Evolutionary conservation across 2,113 vertebrate genomes (phyloP).

Genomic region (Chrysemys picta): DNA sequence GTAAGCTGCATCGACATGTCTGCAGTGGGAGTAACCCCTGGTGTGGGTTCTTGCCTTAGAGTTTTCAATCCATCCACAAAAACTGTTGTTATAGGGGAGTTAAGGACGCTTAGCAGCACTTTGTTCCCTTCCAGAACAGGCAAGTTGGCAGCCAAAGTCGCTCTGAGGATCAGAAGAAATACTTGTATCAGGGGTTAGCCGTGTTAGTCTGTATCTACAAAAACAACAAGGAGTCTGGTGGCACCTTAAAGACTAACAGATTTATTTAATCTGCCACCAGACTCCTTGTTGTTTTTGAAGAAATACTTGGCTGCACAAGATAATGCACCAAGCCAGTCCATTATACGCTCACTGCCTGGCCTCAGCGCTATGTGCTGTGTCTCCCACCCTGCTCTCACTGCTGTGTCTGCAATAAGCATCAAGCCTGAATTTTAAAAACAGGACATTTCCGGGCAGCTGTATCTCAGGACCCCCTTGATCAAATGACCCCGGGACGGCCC

Average conservation of each 20-base stretch:
- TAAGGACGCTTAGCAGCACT: not conserved
- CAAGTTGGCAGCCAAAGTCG: fast-evolving
- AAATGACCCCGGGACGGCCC: not conserved
- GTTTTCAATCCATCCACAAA: fast-evolving
- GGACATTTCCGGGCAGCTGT: not conserved
- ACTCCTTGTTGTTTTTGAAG: too few species aligned
- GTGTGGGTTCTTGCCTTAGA: not conserved
- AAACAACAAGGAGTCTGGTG: too few species aligned
- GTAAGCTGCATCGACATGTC: not conserved
- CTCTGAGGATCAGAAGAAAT: not conserved
- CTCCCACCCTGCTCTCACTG: not conserved
- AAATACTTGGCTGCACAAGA: not conserved
- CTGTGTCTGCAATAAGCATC: too few species aligned
- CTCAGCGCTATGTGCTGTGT: fast-evolving
- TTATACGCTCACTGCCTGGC: fast-evolving
- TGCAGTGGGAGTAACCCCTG: fast-evolving
- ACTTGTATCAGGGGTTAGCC: too few species aligned
- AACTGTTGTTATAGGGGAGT: not conserved
- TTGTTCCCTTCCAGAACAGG: not conserved
- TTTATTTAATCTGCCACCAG: too few species aligned
- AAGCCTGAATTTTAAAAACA: too few species aligned
- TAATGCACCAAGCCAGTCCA: fast-evolving
- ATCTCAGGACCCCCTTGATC: not conserved
- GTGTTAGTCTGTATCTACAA: too few species aligned
- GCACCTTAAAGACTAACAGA: too few species aligned